Base-by-base conservation (phyloP, 2,113 vertebrate species). In the Rhinichthys klamathensis region DNA sequence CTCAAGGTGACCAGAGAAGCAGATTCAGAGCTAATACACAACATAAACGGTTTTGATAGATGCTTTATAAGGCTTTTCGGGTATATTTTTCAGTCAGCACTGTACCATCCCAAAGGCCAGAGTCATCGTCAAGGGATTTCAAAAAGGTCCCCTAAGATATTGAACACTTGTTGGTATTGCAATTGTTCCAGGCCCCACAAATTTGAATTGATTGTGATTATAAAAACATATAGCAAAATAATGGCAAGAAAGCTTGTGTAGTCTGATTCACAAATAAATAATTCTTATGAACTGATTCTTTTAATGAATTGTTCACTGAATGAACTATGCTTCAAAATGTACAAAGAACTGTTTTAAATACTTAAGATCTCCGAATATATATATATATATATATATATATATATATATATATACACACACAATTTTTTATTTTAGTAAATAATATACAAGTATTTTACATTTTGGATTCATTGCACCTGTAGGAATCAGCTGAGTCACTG, bases 401-500 rank as follows among this genome's bases (percentile, higher is more conserved):
- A 35, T 35, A 35, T 35, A 35, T 35, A 35, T 35, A 35, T 35
- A 35, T 6, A 70, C 3, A 44, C 30, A 30, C 30, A 30, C 30
- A 30, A 44, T 12, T 8, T 7, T 16, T 0, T 3, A 18, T 11
- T 70, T 23, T 11, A 12, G 21, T n/a, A 72, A 72, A 30, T 67
- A 67, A 15, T 67, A 18, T 16, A 67, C 15, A 30, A 32, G 41
- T 46, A 25, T 73, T 46, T 46, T 1, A 44, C 18, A 70, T 46
- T 12, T 49, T 46, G n/a, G 1, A 11, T 56, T 30, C 0, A 56
- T 35, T 77, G 2, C 23, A 16, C 30, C 16, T 35, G 72, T 61
- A 49, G 9, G 35, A 76, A 80, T 54, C 35, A 78, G 88, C 89
- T 89, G 89, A 91, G 82, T 91, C 89, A 91, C 51, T 49, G 70